Evolutionary conservation across 92 coral and sea anemone genomes (phyloP), one percentile per base, ranked within the genome.

Genomic region (Pocillopora grandis): DNA sequence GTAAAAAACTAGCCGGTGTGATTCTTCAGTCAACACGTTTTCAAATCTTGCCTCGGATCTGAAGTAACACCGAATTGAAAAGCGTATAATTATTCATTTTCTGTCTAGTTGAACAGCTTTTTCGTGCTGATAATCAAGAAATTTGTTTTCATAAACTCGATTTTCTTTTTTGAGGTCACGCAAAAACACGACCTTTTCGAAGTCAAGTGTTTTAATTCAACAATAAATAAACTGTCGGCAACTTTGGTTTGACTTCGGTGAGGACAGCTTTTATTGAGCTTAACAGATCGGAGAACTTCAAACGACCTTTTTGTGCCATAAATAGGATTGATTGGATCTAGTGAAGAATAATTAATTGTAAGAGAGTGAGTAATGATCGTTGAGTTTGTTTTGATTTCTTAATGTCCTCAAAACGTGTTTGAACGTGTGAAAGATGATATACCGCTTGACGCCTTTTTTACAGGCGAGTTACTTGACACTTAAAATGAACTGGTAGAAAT

Each of bases 201-300:
- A 83, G 73, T 83, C 79, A 72, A 83, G 86, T 75, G 86, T 83
- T 83, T 75, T 83, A 83, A 73, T 75, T 83, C 42, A 83, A 83
- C 86, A 83, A 58, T 80, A 82, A 76, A 84, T 84, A 84, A 84
- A 84, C 88, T 84, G 81, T 76, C 88, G 88, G 88, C 88, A 21
- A 78, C 88, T 84, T 84, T 84, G 75, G 48, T 76, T 84, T 19
- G 86, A 21, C 63, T 68, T 68, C 76, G 31, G 88, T 84, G 83
- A 76, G 66, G 76, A 83, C 86, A 83, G 86, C 79, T 83, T 62
- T 83, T 72, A 76, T 62, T 68, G 65, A 48, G 76, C 88, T 77
- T 84, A 77, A 68, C 88, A 77, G 82, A 75, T 76, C 82, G 82
- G 82, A 68, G 76, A 58, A 84, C 88, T 76, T 84, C 88, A 84